Percentiles rank a stretch among this genome's conserved stretches.
Conservation (phyloP, 2,113 vertebrate species). For the Phylloscopus trochiloides region DNA sequence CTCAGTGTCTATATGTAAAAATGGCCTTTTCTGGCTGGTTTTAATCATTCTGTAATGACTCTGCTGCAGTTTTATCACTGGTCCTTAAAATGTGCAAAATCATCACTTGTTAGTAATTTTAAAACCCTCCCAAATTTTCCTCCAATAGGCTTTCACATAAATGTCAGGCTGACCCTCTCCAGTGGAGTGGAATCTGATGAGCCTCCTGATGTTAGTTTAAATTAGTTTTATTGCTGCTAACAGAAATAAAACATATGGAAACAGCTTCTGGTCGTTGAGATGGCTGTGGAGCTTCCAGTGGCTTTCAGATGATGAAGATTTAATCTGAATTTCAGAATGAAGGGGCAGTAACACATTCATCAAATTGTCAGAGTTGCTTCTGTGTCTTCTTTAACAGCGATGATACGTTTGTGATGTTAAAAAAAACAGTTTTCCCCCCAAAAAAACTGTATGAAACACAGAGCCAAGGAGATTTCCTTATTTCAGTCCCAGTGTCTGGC, state of each 20-base stretch:
- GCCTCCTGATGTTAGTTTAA: neutral
- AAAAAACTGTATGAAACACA: neutral
- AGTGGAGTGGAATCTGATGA: neutral
- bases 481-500: neutral
- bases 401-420: neutral
- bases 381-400: neutral
- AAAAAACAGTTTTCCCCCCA: fast-evolving
- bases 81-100: neutral
- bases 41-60: neutral
- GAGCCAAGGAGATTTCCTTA: fast-evolving
- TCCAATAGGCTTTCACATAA: neutral
- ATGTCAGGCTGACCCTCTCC: neutral
- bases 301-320: neutral
- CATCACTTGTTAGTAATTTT: neutral
- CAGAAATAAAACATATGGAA: neutral
- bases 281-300: neutral
- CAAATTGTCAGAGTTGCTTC: neutral
- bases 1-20: neutral
- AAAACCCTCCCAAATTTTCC: neutral
- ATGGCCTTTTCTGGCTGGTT: neutral
- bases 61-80: neutral
- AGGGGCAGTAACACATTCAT: neutral
- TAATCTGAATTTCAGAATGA: neutral
- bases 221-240: neutral
- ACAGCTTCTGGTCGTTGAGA: neutral